Evolutionary conservation across 2,888 invertebrate species (phyloP).

Genomic region (Gari tellinella): DNA sequence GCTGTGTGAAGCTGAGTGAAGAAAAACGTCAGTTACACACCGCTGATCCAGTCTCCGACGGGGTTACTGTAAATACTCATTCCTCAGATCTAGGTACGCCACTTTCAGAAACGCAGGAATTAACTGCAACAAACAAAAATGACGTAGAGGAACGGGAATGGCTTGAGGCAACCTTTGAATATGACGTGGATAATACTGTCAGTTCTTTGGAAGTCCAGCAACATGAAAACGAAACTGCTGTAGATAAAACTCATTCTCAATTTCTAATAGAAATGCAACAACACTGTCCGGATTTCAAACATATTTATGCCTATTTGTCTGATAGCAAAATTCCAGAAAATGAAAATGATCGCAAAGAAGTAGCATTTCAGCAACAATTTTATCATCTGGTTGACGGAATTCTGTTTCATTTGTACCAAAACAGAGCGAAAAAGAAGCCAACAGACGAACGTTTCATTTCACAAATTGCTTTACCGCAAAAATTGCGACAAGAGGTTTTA

Average conservation of each 20-base stretch:
- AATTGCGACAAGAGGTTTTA: constrained; percentile 14
- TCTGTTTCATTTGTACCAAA: constrained; percentile 19
- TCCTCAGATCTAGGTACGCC: no score
- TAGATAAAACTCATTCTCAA: constrained; percentile 2
- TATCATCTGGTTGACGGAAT: constrained; percentile 21
- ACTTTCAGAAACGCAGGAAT: no score
- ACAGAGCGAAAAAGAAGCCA: constrained; percentile 17
- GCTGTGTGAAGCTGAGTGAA: not conserved
- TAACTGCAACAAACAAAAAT: not conserved
- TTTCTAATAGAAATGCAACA: constrained; percentile 11
- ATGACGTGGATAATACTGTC: not conserved
- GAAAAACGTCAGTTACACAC: not conserved
- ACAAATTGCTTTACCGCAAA: constrained; percentile 26
- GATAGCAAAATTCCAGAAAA: constrained; percentile 9
- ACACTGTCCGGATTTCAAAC: constrained; percentile 13
- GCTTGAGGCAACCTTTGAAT: constrained; percentile 29
- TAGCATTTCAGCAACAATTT: constrained; percentile 14
- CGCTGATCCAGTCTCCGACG: not conserved
- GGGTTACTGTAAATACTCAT: no score
- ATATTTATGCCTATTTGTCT: constrained; percentile 24
- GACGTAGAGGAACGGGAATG: not conserved
- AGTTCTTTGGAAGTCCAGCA: constrained; percentile 6
- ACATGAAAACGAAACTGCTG: not conserved
- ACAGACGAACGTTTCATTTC: constrained; percentile 16
- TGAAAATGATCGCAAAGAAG: not conserved